These are phyloP conservation scores for Brachypodius melanocephalos DNA, from an alignment of 2,113 vertebrate species.

Conservation along the genomic window DNA sequence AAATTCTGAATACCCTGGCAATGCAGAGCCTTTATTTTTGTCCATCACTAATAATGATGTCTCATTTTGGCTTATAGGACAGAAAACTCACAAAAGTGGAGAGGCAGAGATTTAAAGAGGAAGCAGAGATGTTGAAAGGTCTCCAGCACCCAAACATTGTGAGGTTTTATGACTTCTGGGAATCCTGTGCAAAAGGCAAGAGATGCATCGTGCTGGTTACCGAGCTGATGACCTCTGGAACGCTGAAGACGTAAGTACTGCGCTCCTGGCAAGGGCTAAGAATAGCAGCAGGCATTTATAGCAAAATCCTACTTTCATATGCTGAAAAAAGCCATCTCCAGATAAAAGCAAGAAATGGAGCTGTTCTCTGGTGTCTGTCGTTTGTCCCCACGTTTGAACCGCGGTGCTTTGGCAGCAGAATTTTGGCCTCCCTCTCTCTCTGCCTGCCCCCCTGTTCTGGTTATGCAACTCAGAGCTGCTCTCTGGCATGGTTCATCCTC, in stretches of 20 bases:
- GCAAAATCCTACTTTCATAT: conserved; percentile 23
- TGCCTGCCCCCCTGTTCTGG: background rate
- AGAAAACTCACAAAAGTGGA: conserved; percentile 93
- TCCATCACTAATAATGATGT: background rate
- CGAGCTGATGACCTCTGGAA: conserved; percentile 97
- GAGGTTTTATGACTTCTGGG: conserved; percentile 98
- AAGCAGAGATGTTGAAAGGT: conserved; percentile 96
- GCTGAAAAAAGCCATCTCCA: conserved; percentile 21
- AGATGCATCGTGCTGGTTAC: conserved; percentile 96
- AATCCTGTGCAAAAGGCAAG: conserved; percentile 91
- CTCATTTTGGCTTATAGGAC: conserved; percentile 75
- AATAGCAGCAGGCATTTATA: conserved; percentile 35
- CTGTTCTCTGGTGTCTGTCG: conserved; percentile 35
- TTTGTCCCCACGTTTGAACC: background rate
- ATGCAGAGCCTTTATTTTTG: background rate
- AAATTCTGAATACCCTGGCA: background rate
- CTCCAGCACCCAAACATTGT: conserved; percentile 98
- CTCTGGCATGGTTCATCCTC: background rate
- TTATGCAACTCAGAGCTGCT: background rate
- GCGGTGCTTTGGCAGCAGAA: background rate
- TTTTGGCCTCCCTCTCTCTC: background rate
- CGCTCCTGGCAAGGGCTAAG: background rate
- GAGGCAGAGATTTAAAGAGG: conserved; percentile 95
- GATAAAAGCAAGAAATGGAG: conserved; percentile 27
- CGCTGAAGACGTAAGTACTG: conserved; percentile 92